These are phyloP conservation scores for Tiphia femorata DNA, from an alignment of 2,888 invertebrate species.

Conservation along the genomic window DNA sequence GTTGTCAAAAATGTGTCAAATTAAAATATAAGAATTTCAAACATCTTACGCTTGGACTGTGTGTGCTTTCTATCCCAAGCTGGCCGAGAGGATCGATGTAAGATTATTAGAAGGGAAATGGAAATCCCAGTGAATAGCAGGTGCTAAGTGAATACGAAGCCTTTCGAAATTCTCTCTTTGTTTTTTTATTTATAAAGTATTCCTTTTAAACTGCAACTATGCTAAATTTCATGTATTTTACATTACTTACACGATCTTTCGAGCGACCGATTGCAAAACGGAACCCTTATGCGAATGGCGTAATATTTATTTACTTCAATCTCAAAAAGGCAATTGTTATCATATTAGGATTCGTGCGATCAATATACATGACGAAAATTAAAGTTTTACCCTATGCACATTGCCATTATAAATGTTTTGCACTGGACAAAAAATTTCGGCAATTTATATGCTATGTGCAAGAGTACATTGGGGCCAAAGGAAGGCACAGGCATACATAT, in stretches of 20 bases:
- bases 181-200: constrained; percentile 43
- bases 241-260: constrained; percentile 42
- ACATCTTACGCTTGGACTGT: constrained; percentile 38
- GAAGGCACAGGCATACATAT: constrained; percentile 44
- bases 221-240: constrained; percentile 35
- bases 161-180: constrained; percentile 26
- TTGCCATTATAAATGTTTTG: neutral
- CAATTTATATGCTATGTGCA: constrained; percentile 13
- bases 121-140: too few relatives aligned
- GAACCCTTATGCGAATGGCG: constrained; percentile 7
- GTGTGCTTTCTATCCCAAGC: neutral
- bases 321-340: neutral
- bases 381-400: too few relatives aligned
- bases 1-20: constrained; percentile 66
- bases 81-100: too few relatives aligned
- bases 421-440: constrained; percentile 17
- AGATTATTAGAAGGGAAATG: too few relatives aligned
- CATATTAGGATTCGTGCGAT: neutral
- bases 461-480: constrained; percentile 35
- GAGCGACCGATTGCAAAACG: constrained; percentile 16
- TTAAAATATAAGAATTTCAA: constrained; percentile 64
- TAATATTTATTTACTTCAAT: neutral
- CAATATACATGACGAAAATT: constrained; percentile 2
- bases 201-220: constrained; percentile 4
- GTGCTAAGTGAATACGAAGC: neutral